A percentile compares a stretch with the other conserved stretches of the same genome.
These are phyloP conservation scores for Ectemnius continuus DNA, from an alignment of 2,888 invertebrate genomes.

Conservation along the genomic window DNA sequence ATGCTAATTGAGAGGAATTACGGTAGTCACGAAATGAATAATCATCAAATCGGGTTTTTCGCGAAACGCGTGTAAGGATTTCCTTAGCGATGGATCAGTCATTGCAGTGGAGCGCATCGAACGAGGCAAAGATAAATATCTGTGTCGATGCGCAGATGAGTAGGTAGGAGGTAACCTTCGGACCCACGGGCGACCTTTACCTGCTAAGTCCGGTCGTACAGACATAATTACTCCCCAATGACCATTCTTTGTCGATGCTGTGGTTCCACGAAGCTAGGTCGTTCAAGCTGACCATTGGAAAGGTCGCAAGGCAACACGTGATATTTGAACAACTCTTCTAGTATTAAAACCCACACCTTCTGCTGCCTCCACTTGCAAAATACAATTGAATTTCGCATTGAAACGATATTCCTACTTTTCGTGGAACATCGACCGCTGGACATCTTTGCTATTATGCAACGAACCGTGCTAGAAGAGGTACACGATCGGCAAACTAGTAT, in stretches of 20 bases:
- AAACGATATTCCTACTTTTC: too few relatives aligned
- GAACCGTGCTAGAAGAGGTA: too few relatives aligned
- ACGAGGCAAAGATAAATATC: constrained; percentile 49
- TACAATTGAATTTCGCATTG: too few relatives aligned
- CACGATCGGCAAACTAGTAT: background rate
- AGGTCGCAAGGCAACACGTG: constrained; percentile 47
- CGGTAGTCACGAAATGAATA: background rate
- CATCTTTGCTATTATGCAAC: too few relatives aligned
- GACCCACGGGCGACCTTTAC: constrained; percentile 68
- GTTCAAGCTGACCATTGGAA: constrained; percentile 48
- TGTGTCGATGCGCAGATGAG: constrained; percentile 47
- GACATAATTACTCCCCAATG: constrained; percentile 58
- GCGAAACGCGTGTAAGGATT: background rate
- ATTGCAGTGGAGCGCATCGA: constrained; percentile 34
- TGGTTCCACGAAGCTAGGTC: constrained; percentile 55
- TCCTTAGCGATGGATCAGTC: background rate
- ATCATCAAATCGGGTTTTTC: background rate
- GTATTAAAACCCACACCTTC: constrained; percentile 1
- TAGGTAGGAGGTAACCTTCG: constrained; percentile 66
- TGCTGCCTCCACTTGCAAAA: too few relatives aligned
- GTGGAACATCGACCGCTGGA: too few relatives aligned
- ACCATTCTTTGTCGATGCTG: constrained; percentile 50
- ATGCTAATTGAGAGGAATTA: too few relatives aligned
- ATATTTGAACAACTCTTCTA: constrained; percentile 23
- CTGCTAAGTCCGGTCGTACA: constrained; percentile 56